Conservation (phyloP, 2,113 vertebrate species). For the Macheiramphus alcinus region DNA sequence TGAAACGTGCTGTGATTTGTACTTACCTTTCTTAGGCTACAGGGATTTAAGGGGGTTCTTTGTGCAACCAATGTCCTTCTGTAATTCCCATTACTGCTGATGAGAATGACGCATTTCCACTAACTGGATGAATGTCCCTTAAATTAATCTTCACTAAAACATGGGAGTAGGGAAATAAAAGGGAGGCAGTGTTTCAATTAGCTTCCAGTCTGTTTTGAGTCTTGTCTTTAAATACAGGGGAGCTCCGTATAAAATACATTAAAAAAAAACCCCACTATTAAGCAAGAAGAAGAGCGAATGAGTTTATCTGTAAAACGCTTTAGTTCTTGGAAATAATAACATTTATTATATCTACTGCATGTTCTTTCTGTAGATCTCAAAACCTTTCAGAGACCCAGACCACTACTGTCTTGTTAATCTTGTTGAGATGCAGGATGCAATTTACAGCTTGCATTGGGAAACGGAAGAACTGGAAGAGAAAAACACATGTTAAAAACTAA, state of each 20-base stretch:
- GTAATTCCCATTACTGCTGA: slow-evolving; percentile 15
- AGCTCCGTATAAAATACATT: neutral
- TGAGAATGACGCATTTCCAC: slow-evolving; percentile 3
- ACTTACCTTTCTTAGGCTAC: neutral
- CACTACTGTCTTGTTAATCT: neutral
- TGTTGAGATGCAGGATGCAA: neutral
- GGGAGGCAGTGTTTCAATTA: neutral
- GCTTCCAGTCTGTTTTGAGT: neutral
- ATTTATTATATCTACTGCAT: neutral
- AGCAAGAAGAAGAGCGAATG: neutral
- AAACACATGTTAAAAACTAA: neutral
- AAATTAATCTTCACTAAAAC: slow-evolving; percentile 13
- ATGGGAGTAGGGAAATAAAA: neutral
- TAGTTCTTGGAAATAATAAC: neutral
- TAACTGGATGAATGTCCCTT: neutral
- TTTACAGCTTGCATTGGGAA: neutral
- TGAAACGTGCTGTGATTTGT: neutral
- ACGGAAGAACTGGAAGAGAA: neutral
- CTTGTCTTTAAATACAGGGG: neutral
- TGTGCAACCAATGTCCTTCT: neutral
- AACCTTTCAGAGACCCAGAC: neutral
- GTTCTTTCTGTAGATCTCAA: neutral
- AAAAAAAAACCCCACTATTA: neutral
- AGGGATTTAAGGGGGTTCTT: neutral
- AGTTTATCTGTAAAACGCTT: neutral